Base-by-base conservation (phyloP, 2,797 vertebrate genomes). In the Calcarius lapponicus region DNA sequence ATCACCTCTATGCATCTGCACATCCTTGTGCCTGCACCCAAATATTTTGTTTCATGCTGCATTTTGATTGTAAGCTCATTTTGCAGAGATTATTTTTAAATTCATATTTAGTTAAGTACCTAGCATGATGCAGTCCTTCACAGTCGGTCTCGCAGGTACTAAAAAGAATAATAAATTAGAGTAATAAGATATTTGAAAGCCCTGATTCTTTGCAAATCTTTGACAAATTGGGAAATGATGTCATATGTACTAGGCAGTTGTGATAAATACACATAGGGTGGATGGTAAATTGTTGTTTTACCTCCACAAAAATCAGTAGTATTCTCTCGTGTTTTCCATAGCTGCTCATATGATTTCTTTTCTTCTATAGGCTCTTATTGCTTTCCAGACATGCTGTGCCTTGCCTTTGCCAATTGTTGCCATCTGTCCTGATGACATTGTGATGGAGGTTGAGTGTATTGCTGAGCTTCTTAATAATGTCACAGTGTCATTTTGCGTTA, bases 351-450 rank as follows among this genome's bases (percentile, higher is more conserved):
- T 67, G 88, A 81, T 90, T 90, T 94, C 88, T 95, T 95, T 94
- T 92, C 92, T 96, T 95, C 92, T 95, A 94, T 93, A 95, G 91
- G 83, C 85, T 96, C 89, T 95, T 94, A 91, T 11, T 94, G 90
- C 90, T 96, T 94, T 95, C 80, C 90, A 96, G 88, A 88, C 95
- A 97, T 94, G 94, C 94, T 95, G 90, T 92, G 87, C 71, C 91
- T 96, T 88, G 84, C 90, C 94, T 94, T 96, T 97, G 96, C 95
- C 96, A 97, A 95, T 94, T 94, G 94, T 93, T 95, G 89, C 96
- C 95, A 96, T 97, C 96, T 97, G 94, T 97, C 93, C 95, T 95
- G 92, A 96, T 96, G 96, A 96, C 96, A 97, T 88, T 90, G 94
- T 92, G 95, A 97, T 93, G 86, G 95, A 96, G 95, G 89, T 82